Conservation (phyloP, 2,797 vertebrate genomes). For the Hoplostethus atlanticus region DNA sequence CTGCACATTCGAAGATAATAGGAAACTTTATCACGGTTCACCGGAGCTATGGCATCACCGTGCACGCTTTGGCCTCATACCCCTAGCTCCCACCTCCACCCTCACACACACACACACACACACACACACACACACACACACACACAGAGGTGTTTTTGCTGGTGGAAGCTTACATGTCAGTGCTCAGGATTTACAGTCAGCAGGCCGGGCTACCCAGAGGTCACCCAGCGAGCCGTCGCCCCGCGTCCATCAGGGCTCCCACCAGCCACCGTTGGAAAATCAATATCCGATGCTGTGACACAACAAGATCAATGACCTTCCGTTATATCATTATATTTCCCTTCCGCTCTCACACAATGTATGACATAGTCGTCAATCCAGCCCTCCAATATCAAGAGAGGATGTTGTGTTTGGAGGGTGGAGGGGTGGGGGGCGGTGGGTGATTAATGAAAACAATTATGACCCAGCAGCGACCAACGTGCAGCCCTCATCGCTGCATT, state of each 20-base stretch:
- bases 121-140: slow-evolving; percentile 8
- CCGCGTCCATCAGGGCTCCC: slow-evolving; percentile 39
- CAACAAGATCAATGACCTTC: slow-evolving; percentile 11
- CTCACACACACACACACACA: neutral
- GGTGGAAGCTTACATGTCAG: slow-evolving; percentile 18
- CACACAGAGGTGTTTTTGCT: slow-evolving; percentile 8
- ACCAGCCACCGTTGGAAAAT: slow-evolving; percentile 18
- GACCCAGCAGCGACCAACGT: slow-evolving; percentile 20
- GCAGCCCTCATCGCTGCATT: slow-evolving; percentile 9
- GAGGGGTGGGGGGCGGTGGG: neutral
- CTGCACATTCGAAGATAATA: slow-evolving; percentile 18
- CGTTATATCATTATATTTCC: slow-evolving; percentile 2
- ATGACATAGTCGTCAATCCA: slow-evolving; percentile 13
- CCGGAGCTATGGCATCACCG: slow-evolving; percentile 1
- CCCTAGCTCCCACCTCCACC: neutral
- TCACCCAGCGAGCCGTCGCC: slow-evolving; percentile 29
- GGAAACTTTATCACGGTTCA: slow-evolving; percentile 20
- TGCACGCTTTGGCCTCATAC: slow-evolving; percentile 15
- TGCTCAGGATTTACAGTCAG: slow-evolving; percentile 25
- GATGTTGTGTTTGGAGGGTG: slow-evolving; percentile 14
- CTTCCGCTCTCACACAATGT: slow-evolving; percentile 25
- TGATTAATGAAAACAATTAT: slow-evolving; percentile 32
- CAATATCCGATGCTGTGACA: slow-evolving; percentile 36
- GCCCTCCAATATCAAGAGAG: neutral
- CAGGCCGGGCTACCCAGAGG: slow-evolving; percentile 34